A percentile compares a stretch with the other conserved stretches of the same genome.
These are phyloP conservation scores for Buteo buteo DNA, from an alignment of 2,113 vertebrate genomes.

Conservation along the genomic window DNA sequence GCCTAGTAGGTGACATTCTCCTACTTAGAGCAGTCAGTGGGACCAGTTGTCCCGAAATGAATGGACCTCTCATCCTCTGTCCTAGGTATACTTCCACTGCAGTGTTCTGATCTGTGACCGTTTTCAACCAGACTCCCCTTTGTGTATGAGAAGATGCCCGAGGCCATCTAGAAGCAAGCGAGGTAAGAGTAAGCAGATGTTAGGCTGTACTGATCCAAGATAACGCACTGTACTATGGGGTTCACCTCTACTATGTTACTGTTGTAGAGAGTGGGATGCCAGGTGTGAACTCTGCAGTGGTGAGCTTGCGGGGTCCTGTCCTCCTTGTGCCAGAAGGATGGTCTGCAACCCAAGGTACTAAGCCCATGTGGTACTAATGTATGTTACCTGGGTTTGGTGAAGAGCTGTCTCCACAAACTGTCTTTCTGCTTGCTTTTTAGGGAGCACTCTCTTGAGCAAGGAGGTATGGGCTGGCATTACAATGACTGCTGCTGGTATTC, in stretches of 20 bases:
- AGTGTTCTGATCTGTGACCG: conserved; percentile 61
- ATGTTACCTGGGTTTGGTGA: background rate
- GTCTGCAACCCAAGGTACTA: conserved; percentile 58
- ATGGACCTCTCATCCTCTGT: background rate
- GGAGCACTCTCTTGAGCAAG: background rate
- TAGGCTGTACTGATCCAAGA: background rate
- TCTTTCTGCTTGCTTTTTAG: background rate
- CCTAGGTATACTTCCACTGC: conserved; percentile 76
- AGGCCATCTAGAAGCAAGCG: conserved; percentile 28
- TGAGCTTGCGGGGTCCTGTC: conserved; percentile 68
- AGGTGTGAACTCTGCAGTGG: background rate
- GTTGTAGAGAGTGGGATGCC: background rate
- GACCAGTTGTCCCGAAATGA: background rate
- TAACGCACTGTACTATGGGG: accelerated
- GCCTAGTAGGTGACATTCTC: conserved; percentile 43
- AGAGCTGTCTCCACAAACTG: background rate
- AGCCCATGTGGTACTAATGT: accelerated
- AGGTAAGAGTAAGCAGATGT: conserved; percentile 34
- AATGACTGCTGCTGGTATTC: background rate
- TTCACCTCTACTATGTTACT: accelerated
- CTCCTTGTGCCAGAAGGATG: conserved; percentile 43
- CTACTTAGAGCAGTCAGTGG: background rate
- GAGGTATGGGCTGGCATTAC: background rate
- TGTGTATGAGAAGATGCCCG: conserved; percentile 66
- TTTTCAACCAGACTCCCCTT: conserved; percentile 37